These are phyloP conservation scores for Atherinosoma microstoma DNA, from an alignment of 2,797 vertebrate genomes.

Conservation along the genomic window DNA sequence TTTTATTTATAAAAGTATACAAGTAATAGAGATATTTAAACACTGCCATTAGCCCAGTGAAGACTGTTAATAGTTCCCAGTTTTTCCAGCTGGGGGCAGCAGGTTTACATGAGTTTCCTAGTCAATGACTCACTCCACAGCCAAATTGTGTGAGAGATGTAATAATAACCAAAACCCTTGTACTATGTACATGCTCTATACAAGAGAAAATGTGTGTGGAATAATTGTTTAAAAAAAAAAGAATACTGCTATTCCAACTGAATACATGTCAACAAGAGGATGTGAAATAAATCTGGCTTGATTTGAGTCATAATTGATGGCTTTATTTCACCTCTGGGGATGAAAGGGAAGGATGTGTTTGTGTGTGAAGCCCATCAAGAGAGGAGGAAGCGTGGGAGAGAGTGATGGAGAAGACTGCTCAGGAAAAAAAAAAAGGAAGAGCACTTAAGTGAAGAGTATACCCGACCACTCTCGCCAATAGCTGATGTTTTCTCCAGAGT, in stretches of 20 bases:
- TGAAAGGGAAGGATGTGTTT: constrained; percentile 44
- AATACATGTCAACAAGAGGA: constrained; percentile 46
- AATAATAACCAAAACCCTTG: constrained; percentile 43
- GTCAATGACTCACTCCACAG: constrained; percentile 13
- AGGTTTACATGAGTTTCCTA: constrained; percentile 32
- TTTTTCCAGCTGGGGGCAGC: constrained; percentile 61
- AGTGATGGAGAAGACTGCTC: constrained; percentile 54
- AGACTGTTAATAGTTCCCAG: constrained; percentile 19
- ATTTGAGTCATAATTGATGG: constrained; percentile 60
- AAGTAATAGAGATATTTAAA: too few relatives aligned
- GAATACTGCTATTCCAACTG: constrained; percentile 53
- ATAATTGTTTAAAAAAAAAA: constrained; percentile 34
- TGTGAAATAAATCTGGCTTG: constrained; percentile 61
- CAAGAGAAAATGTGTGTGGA: constrained; percentile 9
- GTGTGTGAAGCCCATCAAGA: constrained; percentile 30
- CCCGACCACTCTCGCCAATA: constrained; percentile 56
- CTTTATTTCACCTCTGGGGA: constrained; percentile 60
- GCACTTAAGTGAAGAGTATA: constrained; percentile 71
- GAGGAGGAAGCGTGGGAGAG: constrained; percentile 64
- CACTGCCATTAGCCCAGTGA: background rate
- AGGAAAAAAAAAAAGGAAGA: constrained; percentile 68
- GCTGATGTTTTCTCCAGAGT: constrained; percentile 72
- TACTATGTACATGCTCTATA: constrained; percentile 40
- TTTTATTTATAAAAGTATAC: background rate
- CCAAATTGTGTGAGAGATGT: constrained; percentile 48